Base-by-base conservation (phyloP, 2,888 invertebrate species). In the Eupithecia centaureata region DNA sequence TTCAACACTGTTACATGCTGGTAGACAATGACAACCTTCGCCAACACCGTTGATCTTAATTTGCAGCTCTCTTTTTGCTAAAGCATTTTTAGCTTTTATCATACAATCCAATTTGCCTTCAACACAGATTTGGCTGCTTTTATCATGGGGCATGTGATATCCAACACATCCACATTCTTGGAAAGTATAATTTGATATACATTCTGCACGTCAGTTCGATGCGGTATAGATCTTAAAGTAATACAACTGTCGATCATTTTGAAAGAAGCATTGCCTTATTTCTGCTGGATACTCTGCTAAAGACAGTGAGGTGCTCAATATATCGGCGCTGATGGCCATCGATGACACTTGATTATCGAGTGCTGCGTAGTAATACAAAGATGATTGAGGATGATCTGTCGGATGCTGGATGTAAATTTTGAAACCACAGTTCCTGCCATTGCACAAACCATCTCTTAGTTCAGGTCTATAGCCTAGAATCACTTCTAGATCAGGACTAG, bases 381-480 rank as follows among this genome's bases (percentile, higher is more conserved):
- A 56, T 10, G 83, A 66, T 32, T 82, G 83, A 0, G 87, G 86
- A 18, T 80, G 63, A 58, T 86, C 86, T 1, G 81, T 77, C 0
- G 88, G 87, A 61, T 88, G 84, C 1, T 87, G 86, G 1, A 87
- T 63, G 57, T 79, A 88, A 10, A 88, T 79, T 86, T 87, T 63
- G 1, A 79, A 77, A 30, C 10, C 42, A 59, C 65, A 57, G 78
- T 79, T 5, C 7, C 7, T 2, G n/a, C 54, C 54, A 18, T 56
- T 56, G 28, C 54, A 56, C 15, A 56, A 4, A 2, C 59, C 61
- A 61, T 85, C 84, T 2, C 68, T 70, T 0, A 79, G 71, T 0
- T 5, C 1, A 0, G 33, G 7, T 7, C 30, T 22, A 28, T 77
- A 73, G n/a, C 10, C 18, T 1, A 86, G 51, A 12, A 72, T 13